Base-by-base conservation (phyloP, 2,113 vertebrate genomes). In the Psilopsiagon aurifrons region DNA sequence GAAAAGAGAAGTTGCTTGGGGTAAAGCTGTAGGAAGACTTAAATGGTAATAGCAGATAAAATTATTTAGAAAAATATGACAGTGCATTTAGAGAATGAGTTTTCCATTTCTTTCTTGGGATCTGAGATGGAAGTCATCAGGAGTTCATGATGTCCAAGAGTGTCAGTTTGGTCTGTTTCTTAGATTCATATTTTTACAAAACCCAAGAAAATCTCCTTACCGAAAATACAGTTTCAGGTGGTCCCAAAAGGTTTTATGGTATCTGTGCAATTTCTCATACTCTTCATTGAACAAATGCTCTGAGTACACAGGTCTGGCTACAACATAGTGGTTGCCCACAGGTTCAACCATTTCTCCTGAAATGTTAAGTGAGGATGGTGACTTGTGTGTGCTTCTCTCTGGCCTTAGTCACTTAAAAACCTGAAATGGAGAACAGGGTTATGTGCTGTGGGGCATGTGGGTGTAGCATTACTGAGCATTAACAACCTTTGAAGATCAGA, bases 251-350 rank as follows among this genome's bases (percentile, higher is more conserved):
- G 97, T 98, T 97, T 99, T 99, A 83, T 97, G 99, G 41, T 97
- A 96, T 95, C 99, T 98, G 11, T 97, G 90, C 88, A 98, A 83
- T 96, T 98, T 99, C 91, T 98, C 97, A 31, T 99, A 95, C 11
- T 99, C 98, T 83, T 98, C 96, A 4, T 92, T 89, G 70, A 99
- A 99, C 12, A 85, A 67, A 31, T 98, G 98, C 95, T 99, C 98
- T 0, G 99, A 99, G 93, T 99, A 99, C 41, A 99, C 97, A 3
- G 98, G 98, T 94, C 99, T 98, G 96, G 97, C 96, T 96, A 99
- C 98, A 77, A 98, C 79, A 41, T 99, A 99, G 95, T 98, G 98
- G 86, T 97, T 98, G 15, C 98, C 98, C 83, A 98, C 92, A 22
- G 98, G 86, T 94, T 98, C 98, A 75, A 98, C 98, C 98, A 98